Base-by-base conservation (phyloP, 2,888 invertebrate genomes). In the Linyphia triangularis region DNA sequence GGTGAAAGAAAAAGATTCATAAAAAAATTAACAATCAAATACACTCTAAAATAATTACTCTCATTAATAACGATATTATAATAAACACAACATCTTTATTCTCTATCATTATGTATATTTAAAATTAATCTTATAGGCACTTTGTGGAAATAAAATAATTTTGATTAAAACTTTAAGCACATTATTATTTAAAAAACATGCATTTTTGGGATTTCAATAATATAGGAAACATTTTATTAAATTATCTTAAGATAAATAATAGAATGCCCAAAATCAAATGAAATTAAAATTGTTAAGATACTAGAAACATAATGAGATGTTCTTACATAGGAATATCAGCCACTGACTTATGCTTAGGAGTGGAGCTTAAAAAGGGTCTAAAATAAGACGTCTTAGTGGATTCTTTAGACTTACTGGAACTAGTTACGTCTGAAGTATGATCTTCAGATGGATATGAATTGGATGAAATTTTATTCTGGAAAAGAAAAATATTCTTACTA, bases 281-380 rank as follows among this genome's bases (percentile, higher is more conserved):
- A n/a, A 16, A 43, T 24, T 13, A 43, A 43, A 33, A 57, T 30
- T 37, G 16, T 37, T n/a, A n/a, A n/a, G n/a, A n/a, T n/a, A n/a
- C n/a, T n/a, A n/a, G n/a, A n/a, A n/a, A n/a, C n/a, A n/a, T n/a
- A n/a, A n/a, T n/a, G n/a, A n/a, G n/a, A n/a, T n/a, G n/a, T 70
- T n/a, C 73, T 73, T 69, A 88, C 86, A 75, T 81, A 51, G 86
- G 86, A n/a, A 81, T 88, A 75, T 88, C 81, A 40, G 73, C 75
- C 16, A 81, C 59, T 19, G 86, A 81, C 33, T 88, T 88, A 40
- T 88, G 75, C 19, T 88, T 88, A 4, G 73, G 75, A n/a, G 59
- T 79, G 1, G 77, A 70, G 24, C 37, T 65, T 5, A 59, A 33
- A 33, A 30, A 40, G 61, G 86, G 75, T 26, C 67, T 61, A 24